Base-by-base conservation (phyloP, 92 coral and sea anemone genomes). In the Anthopleura xanthogrammica region DNA sequence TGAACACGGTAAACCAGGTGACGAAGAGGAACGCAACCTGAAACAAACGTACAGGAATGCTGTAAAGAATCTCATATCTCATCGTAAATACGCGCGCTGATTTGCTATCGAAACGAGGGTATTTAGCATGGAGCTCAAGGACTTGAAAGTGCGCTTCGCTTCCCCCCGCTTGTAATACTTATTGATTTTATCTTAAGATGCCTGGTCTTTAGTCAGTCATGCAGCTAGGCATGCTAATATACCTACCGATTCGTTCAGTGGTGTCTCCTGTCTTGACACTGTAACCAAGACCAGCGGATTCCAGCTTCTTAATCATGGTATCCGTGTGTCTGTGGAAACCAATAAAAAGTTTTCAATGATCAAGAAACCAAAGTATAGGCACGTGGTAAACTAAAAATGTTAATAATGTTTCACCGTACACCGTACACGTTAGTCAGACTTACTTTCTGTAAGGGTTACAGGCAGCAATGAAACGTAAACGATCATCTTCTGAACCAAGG, bases 231-330 rank as follows among this genome's bases (percentile, higher is more conserved):
- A n/a, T 46, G 50, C 29, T 29, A 60, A 48, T 24, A 16, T 16
- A 48, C 82, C 72, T 88, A 94, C 98, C 98, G 23, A 94, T 81
- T 76, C 91, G 89, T 68, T 94, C 94, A 12, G 50, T 83, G 12
- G 93, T 92, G 73, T 91, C 90, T 11, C 90, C 95, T 42, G 98
- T 86, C 80, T 84, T 89, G 65, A 91, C 98, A 36, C 85, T 92
- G 77, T 94, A 94, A 42, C 98, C 98, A 64, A 94, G 90, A 8
- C 98, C 98, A 22, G 98, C 98, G 3, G 98, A 89, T 83, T 94
- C 98, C 20, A 94, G 86, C 72, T 92, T 94, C 81, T 82, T 72
- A 62, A 94, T 94, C 98, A 94, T 94, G 64, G 90, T 89, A 11
- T 89, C 91, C 1, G 98, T 87, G 73, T 94, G 98, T 72, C 98